Evolutionary conservation across 2,888 invertebrate genomes (phyloP).

Genomic region (Eristalis tenax): DNA sequence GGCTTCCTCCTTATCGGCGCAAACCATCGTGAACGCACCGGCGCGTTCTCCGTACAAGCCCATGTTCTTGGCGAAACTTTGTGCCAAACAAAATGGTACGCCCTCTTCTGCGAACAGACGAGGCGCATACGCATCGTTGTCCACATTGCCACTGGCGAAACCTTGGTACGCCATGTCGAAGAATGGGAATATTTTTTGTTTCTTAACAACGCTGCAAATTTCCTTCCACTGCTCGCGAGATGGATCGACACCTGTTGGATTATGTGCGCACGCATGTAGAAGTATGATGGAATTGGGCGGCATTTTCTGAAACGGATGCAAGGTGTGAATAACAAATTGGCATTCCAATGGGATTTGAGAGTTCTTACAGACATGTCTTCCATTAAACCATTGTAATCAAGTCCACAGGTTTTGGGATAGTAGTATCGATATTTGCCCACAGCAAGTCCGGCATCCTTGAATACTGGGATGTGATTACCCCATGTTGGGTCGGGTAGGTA

Average conservation of each 20-base stretch:
- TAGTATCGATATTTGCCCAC: constrained; percentile 97
- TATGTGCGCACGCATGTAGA: constrained; percentile 98
- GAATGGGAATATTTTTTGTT: constrained; percentile 91
- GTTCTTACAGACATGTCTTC: constrained; percentile 91
- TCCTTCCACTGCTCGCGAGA: constrained; percentile 93
- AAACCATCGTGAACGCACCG: constrained; percentile 93
- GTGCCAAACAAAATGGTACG: constrained; percentile 91
- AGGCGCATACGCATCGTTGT: constrained; percentile 93
- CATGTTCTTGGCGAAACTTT: constrained; percentile 99
- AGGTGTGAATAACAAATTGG: not conserved
- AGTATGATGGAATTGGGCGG: constrained; percentile 94
- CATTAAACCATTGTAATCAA: constrained; percentile 94
- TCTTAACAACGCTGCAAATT: constrained; percentile 90
- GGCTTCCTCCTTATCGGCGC: constrained; percentile 89
- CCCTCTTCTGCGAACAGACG: constrained; percentile 94
- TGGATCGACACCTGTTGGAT: constrained; percentile 98
- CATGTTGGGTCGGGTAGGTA: constrained; percentile 97
- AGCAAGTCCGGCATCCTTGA: constrained; percentile 92
- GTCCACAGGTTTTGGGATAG: constrained; percentile 94
- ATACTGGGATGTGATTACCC: constrained; percentile 98
- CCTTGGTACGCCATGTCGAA: constrained; percentile 99
- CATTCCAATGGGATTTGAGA: not conserved
- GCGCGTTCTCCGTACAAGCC: constrained; percentile 94
- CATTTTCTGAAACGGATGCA: constrained; percentile 87
- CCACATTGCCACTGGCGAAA: constrained; percentile 94